phyloP scores from a whole-genome alignment of 2,113 vertebrate genomes.

The Pandion haliaetus region DNA sequence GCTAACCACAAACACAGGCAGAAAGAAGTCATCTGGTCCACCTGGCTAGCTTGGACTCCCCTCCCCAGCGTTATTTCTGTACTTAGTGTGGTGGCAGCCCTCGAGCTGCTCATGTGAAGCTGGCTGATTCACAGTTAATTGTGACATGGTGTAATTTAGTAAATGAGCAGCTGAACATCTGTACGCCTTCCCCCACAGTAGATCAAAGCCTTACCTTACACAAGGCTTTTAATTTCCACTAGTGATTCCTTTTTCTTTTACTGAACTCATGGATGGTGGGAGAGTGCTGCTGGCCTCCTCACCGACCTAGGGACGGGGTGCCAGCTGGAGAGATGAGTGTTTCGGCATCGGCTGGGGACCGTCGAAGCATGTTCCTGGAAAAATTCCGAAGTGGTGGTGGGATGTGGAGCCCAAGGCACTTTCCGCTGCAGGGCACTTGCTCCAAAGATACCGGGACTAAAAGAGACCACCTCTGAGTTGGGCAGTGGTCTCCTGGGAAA shows the following conservation, averaged over 20 bases:
- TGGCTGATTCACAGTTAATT: constrained; percentile 66
- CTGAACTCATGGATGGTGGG: background rate
- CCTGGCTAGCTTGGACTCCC: constrained; percentile 34
- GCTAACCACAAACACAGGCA: constrained; percentile 31
- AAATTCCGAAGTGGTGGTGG: background rate
- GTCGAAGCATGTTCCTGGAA: background rate
- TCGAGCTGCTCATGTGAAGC: constrained; percentile 58
- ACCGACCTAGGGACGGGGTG: background rate
- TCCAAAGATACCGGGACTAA: background rate
- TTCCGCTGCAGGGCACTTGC: background rate
- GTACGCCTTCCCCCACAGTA: constrained; percentile 54
- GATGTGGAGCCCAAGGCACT: background rate
- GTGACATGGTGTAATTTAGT: constrained; percentile 68
- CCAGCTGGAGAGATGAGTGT: background rate
- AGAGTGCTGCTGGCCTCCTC: background rate
- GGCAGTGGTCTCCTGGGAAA: background rate
- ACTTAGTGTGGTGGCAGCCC: constrained; percentile 14
- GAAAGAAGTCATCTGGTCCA: constrained; percentile 27
- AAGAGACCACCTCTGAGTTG: background rate
- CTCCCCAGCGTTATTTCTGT: background rate
- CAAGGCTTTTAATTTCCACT: constrained; percentile 39
- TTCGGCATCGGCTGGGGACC: fast-evolving
- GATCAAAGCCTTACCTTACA: constrained; percentile 53
- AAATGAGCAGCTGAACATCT: constrained; percentile 69
- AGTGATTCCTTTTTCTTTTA: background rate